Base-by-base conservation (phyloP, 2,113 vertebrate species). In the Mirounga angustirostris region DNA sequence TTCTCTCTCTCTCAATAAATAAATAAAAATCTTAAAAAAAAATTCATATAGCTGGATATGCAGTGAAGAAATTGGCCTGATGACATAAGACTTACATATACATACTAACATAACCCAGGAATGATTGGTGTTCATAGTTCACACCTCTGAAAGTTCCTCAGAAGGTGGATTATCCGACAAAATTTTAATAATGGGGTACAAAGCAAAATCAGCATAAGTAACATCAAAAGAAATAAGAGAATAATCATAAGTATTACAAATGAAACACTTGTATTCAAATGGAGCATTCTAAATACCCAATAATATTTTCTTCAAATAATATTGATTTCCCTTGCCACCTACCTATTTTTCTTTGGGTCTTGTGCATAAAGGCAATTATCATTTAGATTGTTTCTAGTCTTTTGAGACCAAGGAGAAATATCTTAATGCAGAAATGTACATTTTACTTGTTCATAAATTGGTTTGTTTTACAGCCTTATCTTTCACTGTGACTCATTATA, bases 361-460 rank as follows among this genome's bases (percentile, higher is more conserved):
- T 96, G 11, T 71, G 28, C 26, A 43, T 81, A 63, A 6, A 91
- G 4, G 65, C 40, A 97, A 89, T 96, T 95, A 97, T 87, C 73
- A 96, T 97, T 98, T 97, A 96, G 93, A 71, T 95, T 87, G 59
- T 73, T 94, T 97, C 96, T 82, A 79, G 65, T 83, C 87, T 95
- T 94, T 92, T 30, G 83, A 92, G 67, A 94, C 61, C 16, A 79
- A 40, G 13, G 24, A 95, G 43, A 95, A 92, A 73, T 79, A 71
- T 59, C 36, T 85, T 76, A 78, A 93, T 65, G 19, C 18, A 92
- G 26, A 96, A 95, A 46, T 43, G 15, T 58, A 54, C 2, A 59
- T 46, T 93, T 97, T 84, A 46, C 19, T 86, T 97, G 65, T 73
- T 96, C n/a, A 92, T 83, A 97, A 94, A 80, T 71, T 94, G 30